Evolutionary conservation across 2,797 vertebrate genomes (phyloP).

Genomic region (Cetoscarus ocellatus): DNA sequence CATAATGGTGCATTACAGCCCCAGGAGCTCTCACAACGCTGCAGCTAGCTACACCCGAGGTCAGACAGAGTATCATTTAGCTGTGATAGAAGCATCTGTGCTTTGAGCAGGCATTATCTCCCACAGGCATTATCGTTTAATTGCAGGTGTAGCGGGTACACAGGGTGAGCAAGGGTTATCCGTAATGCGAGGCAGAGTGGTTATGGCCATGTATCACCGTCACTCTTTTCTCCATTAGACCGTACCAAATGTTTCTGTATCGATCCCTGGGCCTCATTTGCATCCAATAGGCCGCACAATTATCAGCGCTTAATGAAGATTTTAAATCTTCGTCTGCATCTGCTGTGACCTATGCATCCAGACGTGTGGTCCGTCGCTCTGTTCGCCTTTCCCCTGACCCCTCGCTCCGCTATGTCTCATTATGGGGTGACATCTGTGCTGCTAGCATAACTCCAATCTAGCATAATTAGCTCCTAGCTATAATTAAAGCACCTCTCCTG

Average conservation of each 20-base stretch:
- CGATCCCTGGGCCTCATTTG: constrained; percentile 68
- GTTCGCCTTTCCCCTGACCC: constrained; percentile 37
- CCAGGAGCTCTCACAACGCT: constrained; percentile 51
- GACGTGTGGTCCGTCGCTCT: constrained; percentile 37
- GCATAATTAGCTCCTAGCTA: constrained; percentile 71
- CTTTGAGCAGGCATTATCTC: constrained; percentile 44
- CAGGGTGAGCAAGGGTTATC: constrained; percentile 67
- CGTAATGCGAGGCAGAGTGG: constrained; percentile 50
- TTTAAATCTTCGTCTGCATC: constrained; percentile 49
- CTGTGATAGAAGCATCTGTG: constrained; percentile 62
- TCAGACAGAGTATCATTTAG: constrained; percentile 71
- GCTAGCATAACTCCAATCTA: constrained; percentile 62
- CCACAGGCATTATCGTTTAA: constrained; percentile 73
- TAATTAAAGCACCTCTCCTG: constrained; percentile 71
- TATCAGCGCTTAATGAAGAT: constrained; percentile 65
- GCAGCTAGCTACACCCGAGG: constrained; percentile 57
- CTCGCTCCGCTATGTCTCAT: constrained; percentile 66
- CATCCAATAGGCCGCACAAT: constrained; percentile 57
- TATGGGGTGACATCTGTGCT: constrained; percentile 59
- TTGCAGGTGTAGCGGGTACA: constrained; percentile 68
- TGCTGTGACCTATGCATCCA: constrained; percentile 36
- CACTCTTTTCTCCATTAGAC: constrained; percentile 59
- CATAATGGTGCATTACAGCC: constrained; percentile 77
- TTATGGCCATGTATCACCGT: constrained; percentile 60
- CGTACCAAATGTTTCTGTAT: constrained; percentile 31